phyloP scores from a whole-genome alignment of 2,797 vertebrate genomes.

The Enteromius unitaeniatus region DNA sequence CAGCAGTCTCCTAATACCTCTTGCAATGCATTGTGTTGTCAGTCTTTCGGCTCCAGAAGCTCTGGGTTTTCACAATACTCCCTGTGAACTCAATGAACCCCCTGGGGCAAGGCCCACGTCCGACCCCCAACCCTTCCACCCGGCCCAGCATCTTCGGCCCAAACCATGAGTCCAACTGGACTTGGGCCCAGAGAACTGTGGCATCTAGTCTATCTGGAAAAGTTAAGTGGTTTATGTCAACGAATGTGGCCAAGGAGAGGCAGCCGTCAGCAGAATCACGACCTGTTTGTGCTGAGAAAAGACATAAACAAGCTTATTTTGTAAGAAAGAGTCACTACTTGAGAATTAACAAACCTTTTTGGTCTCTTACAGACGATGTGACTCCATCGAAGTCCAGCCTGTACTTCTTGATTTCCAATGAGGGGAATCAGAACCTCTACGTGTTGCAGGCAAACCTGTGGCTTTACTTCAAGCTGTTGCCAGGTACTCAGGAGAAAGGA shows the following conservation, averaged over 20 bases:
- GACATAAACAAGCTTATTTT: slow-evolving; percentile 40
- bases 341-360: slow-evolving; percentile 31
- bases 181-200: slow-evolving; percentile 73
- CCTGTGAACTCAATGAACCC: slow-evolving; percentile 79
- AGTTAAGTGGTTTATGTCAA: slow-evolving; percentile 36
- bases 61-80: slow-evolving; percentile 62
- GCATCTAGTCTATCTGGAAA: slow-evolving; percentile 64
- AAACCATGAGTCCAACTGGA: slow-evolving; percentile 72
- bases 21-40: slow-evolving; percentile 79
- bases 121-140: slow-evolving; percentile 57
- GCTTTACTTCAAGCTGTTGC: slow-evolving; percentile 94
- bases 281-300: slow-evolving; percentile 50
- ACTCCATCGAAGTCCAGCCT: slow-evolving; percentile 85
- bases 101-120: slow-evolving; percentile 69
- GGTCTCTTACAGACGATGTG: slow-evolving; percentile 83
- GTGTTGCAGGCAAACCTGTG: slow-evolving; percentile 96
- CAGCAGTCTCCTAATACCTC: slow-evolving; percentile 74
- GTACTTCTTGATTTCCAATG: slow-evolving; percentile 94
- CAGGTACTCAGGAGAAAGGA: slow-evolving; percentile 88
- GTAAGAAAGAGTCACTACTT: background rate
- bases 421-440: slow-evolving; percentile 95
- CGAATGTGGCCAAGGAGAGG: slow-evolving; percentile 21
- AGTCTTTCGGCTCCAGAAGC: slow-evolving; percentile 72
- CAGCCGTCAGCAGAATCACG: slow-evolving; percentile 57
- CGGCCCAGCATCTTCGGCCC: slow-evolving; percentile 47